Conservation (phyloP, 1,140 invertebrate species). For the Drosophila kanapiae region DNA sequence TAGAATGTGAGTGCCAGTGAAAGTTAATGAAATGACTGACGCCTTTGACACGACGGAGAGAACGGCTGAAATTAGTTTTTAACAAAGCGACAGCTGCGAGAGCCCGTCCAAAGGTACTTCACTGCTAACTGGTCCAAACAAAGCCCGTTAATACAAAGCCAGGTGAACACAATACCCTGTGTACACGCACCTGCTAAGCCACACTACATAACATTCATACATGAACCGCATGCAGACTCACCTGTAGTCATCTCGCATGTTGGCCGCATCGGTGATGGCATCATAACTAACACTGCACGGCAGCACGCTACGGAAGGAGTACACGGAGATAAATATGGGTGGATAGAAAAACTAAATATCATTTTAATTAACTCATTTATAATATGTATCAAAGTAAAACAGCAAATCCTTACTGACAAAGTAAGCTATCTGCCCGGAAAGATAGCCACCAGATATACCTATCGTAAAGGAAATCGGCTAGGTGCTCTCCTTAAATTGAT, state of each 20-base stretch:
- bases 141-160: conserved; percentile 22
- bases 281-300: conserved; percentile 88
- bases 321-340: conserved; percentile 12
- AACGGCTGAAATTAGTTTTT: conserved; percentile 65
- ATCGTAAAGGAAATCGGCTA: too few species aligned
- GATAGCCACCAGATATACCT: too few species aligned
- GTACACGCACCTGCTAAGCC: conserved; percentile 5
- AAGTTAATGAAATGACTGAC: conserved; percentile 71
- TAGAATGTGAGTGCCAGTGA: conserved; percentile 44
- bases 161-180: conserved; percentile 15
- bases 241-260: conserved; percentile 85
- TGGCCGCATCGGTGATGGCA: conserved; percentile 80
- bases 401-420: too few species aligned
- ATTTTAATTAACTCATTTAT: too few species aligned
- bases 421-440: too few species aligned
- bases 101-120: conserved; percentile 41
- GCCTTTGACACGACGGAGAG: conserved; percentile 46
- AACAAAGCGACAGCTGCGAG: conserved; percentile 55
- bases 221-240: conserved; percentile 23
- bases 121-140: conserved; percentile 20
- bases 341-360: too few species aligned
- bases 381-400: too few species aligned
- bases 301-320: conserved; percentile 86
- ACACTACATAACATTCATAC: not conserved
- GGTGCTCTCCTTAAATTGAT: too few species aligned